phyloP scores from a whole-genome alignment of 2,888 invertebrate genomes.

The Theretra japonica region DNA sequence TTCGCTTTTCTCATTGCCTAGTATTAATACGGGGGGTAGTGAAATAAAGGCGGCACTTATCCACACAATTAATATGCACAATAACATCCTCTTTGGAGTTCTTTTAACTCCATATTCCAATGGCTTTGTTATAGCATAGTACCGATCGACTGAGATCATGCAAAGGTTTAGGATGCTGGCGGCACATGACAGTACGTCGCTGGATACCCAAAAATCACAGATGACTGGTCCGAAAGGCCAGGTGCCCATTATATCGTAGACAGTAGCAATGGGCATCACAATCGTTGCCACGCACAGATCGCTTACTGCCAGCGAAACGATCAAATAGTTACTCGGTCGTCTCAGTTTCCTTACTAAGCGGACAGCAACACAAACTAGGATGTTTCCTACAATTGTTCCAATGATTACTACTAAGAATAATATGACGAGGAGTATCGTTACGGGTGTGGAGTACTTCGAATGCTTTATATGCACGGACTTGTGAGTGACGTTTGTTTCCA shows the following conservation, averaged over 20 bases:
- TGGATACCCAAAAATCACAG: constrained; percentile 98
- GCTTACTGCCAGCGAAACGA: constrained; percentile 97
- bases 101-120: constrained; percentile 97
- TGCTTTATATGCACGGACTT: constrained; percentile 68
- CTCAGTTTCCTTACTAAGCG: constrained; percentile 96
- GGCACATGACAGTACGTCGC: constrained; percentile 98
- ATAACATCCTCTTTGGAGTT: constrained; percentile 95
- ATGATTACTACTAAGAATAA: constrained; percentile 90
- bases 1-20: constrained; percentile 93
- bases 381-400: constrained; percentile 94
- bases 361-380: constrained; percentile 97
- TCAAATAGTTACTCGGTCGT: constrained; percentile 94
- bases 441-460: constrained; percentile 72
- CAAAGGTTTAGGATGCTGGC: constrained; percentile 99
- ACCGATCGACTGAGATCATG: constrained; percentile 98
- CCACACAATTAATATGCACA: constrained; percentile 97
- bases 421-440: constrained; percentile 88
- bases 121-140: constrained; percentile 96
- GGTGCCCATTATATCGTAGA: constrained; percentile 95
- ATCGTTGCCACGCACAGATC: constrained; percentile 97
- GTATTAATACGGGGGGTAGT: constrained; percentile 94
- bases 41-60: constrained; percentile 96
- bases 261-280: constrained; percentile 98
- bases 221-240: constrained; percentile 97
- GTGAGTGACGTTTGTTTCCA: constrained; percentile 63